Evolutionary conservation across 2,888 invertebrate genomes (phyloP).

Genomic region (Cephus nigrinus): DNA sequence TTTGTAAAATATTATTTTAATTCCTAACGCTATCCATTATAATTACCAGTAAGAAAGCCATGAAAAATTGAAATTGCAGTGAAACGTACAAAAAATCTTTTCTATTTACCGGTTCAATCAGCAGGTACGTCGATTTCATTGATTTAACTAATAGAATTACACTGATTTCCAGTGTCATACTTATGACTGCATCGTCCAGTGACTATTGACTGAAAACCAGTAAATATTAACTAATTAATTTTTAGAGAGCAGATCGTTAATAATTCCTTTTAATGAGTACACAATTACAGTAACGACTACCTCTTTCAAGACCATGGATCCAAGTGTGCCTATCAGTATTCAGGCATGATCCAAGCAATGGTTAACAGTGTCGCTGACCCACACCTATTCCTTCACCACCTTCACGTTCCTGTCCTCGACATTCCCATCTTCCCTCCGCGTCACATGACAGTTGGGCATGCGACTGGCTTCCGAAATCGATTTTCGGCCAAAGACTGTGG

Average conservation of each 20-base stretch:
- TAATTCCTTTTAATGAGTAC: background rate
- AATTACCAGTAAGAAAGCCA: no score
- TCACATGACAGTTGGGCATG: background rate
- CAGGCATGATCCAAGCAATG: background rate
- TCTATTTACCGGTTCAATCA: no score
- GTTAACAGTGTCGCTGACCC: background rate
- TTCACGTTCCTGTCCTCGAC: background rate
- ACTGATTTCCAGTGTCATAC: no score
- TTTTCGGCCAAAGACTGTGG: background rate
- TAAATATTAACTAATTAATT: no score
- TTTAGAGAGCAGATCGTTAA: background rate
- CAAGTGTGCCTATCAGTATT: background rate
- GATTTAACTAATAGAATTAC: no score
- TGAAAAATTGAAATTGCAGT: no score
- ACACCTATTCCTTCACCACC: background rate
- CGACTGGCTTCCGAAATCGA: background rate
- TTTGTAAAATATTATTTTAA: no score
- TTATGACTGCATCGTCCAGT: no score
- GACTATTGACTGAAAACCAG: no score
- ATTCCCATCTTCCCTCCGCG: background rate
- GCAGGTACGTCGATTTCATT: no score
- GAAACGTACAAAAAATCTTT: no score
- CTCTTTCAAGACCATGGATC: background rate
- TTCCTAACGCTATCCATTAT: no score
- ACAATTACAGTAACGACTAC: background rate